A percentile compares a stretch with the other conserved stretches of the same genome.
phyloP scores from a whole-genome alignment of 2,888 invertebrate species.

The Thecocarcelia acutangulata region DNA sequence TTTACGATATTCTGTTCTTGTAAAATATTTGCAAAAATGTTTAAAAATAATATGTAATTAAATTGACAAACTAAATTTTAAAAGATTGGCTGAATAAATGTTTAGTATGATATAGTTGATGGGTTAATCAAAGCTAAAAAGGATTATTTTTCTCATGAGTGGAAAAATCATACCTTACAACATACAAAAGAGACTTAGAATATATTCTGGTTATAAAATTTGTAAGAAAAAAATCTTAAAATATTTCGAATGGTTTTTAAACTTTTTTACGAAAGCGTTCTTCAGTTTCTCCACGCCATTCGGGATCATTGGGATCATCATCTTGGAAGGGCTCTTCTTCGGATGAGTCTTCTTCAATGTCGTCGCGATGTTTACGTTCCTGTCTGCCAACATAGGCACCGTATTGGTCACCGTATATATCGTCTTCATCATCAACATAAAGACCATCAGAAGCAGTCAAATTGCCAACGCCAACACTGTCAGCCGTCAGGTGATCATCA shows the following conservation, averaged over 20 bases:
- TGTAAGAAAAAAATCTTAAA: conserved; percentile 10
- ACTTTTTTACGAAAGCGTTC: conserved; percentile 69
- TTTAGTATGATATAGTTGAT: conserved; percentile 44
- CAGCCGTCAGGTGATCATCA: conserved; percentile 71
- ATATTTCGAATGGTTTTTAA: conserved; percentile 45
- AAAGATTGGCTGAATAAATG: conserved; percentile 35
- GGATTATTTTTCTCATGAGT: conserved; percentile 28
- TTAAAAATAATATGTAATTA: conserved; percentile 52
- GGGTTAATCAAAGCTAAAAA: conserved; percentile 29
- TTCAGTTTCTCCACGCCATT: conserved; percentile 84
- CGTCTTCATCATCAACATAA: conserved; percentile 56
- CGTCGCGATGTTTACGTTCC: conserved; percentile 69
- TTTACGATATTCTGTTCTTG: conserved; percentile 42
- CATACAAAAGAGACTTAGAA: conserved; percentile 48
- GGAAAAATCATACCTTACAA: conserved; percentile 59
- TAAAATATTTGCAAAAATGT: conserved; percentile 44
- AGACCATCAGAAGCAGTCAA: conserved; percentile 55
- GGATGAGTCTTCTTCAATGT: conserved; percentile 74
- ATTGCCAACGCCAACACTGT: conserved; percentile 64
- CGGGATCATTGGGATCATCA: conserved; percentile 92
- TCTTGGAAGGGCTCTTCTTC: conserved; percentile 85
- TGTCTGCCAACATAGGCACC: conserved; percentile 73
- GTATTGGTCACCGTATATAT: conserved; percentile 71
- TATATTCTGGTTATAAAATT: conserved; percentile 36
- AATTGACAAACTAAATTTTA: conserved; percentile 61